These are phyloP conservation scores for Cheilosia pagana DNA, from an alignment of 2,888 invertebrate species.

Conservation along the genomic window DNA sequence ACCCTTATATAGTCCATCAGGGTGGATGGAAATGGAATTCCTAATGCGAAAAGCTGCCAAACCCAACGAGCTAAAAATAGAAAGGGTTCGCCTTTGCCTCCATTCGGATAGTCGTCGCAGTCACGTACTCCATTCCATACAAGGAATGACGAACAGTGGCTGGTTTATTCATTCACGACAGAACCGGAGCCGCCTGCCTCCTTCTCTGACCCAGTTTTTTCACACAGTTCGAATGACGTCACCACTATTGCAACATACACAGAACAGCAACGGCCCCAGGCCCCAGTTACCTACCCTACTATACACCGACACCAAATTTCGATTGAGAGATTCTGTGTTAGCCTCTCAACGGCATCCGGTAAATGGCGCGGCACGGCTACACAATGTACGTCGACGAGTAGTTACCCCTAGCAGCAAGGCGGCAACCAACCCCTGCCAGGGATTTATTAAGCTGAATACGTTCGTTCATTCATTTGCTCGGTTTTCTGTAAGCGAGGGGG, in stretches of 20 bases:
- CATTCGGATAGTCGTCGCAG: slow-evolving; percentile 35
- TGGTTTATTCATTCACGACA: slow-evolving; percentile 48
- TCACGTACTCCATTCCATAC: slow-evolving; percentile 63
- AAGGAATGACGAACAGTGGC: neutral
- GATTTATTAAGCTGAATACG: slow-evolving; percentile 47
- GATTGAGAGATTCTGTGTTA: slow-evolving; percentile 38
- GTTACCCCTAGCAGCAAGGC: neutral
- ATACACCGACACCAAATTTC: slow-evolving; percentile 1
- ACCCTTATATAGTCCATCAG: slow-evolving; percentile 23
- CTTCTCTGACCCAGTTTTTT: slow-evolving; percentile 62
- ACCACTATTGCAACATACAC: slow-evolving; percentile 53
- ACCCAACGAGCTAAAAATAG: slow-evolving; percentile 62
- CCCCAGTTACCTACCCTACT: neutral
- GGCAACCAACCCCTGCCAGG: slow-evolving; percentile 34
- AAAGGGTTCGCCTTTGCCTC: slow-evolving; percentile 43
- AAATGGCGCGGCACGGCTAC: neutral
- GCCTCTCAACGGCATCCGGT: slow-evolving; percentile 4
- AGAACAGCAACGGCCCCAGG: neutral
- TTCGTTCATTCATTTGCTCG: slow-evolving; percentile 28
- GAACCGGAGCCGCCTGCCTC: slow-evolving; percentile 7
- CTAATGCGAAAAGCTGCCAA: slow-evolving; percentile 30
- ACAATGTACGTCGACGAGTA: neutral
- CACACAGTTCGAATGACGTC: slow-evolving; percentile 56
- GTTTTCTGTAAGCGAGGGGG: neutral
- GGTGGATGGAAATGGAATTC: slow-evolving; percentile 16